Base-by-base conservation (phyloP, 2,888 invertebrate species). In the Meta bourneti region DNA sequence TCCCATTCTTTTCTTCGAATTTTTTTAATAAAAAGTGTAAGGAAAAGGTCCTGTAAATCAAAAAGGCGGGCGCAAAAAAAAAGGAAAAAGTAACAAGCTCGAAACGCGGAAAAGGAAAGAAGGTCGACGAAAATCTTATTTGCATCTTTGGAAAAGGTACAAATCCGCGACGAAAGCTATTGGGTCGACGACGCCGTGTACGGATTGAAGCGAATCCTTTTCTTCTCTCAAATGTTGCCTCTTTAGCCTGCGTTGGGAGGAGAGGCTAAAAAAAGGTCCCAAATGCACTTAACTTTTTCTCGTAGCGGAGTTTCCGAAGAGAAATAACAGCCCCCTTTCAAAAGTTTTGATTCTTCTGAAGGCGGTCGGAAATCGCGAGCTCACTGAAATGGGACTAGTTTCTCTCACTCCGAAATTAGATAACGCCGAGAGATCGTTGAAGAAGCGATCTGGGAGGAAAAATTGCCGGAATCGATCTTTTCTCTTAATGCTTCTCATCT, bases 131-230 rank as follows among this genome's bases (percentile, higher is more conserved):
- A 61, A 75, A 61, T 75, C 75, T 84, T 52, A 84, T 84, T 84
- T 84, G 84, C 84, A 75, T 84, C 61, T 61, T 34, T 54, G 13
- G 34, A 74, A 84, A 61, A n/a, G 61, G 52, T 84, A 84, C 75
- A 84, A 84, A 84, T 84, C 74, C 84, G 20, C 61, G 54, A 75
- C 11, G 61, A 34, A 84, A 74, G 48, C 34, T 54, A 34, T 84
- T 51, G 16, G 79, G 61, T 79, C 20, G 54, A 16, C 54, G 34
- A 16, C 54, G 34, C 74, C 52, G 6, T 7, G 19, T 19, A 51
- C 75, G 48, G 34, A 48, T n/a, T 48, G 2, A n/a, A n/a, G n/a
- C n/a, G n/a, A n/a, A n/a, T 48, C 34, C 51, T 77, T 72, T 77
- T 77, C 51, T 74, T 20, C n/a, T 70, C n/a, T 2, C 49, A 70